Conservation (phyloP, 2,113 vertebrate species). For the Thunnus maccoyii region DNA sequence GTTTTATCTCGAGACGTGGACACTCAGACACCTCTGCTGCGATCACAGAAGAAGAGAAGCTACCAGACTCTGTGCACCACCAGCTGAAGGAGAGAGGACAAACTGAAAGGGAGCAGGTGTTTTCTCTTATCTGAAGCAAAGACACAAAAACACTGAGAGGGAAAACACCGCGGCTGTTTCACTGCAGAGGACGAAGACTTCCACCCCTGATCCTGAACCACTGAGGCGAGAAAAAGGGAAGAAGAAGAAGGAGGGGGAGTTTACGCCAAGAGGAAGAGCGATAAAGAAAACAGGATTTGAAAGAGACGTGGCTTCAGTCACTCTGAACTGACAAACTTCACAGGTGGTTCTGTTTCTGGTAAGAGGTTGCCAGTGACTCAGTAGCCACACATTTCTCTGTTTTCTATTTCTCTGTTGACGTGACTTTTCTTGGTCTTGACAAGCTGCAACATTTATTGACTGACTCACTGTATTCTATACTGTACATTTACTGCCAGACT, state of each 20-base stretch:
- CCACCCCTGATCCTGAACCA: slow-evolving; percentile 25
- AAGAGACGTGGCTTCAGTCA: slow-evolving; percentile 1
- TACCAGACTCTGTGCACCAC: slow-evolving; percentile 74
- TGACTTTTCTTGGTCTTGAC: too few species aligned
- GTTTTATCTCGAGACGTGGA: slow-evolving; percentile 82
- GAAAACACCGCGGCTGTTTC: not conserved
- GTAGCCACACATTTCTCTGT: too few species aligned
- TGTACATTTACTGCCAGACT: too few species aligned
- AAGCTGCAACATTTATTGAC: too few species aligned
- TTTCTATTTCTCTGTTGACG: too few species aligned
- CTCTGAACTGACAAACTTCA: not conserved
- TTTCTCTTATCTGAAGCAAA: slow-evolving; percentile 18
- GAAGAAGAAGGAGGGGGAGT: slow-evolving; percentile 36
- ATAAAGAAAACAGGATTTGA: slow-evolving; percentile 69
- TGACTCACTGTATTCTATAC: too few species aligned
- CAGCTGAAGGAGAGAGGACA: slow-evolving; percentile 31
- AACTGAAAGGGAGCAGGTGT: not conserved
- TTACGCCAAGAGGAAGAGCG: slow-evolving; percentile 47
- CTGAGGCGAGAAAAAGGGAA: slow-evolving; percentile 49
- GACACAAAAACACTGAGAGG: not conserved
- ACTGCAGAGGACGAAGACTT: not conserved
- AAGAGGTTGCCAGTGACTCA: too few species aligned
- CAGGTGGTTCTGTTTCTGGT: not conserved
- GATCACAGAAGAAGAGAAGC: slow-evolving; percentile 89
- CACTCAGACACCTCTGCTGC: slow-evolving; percentile 93